phyloP scores from a whole-genome alignment of 2,888 invertebrate species.

The Neoascia interrupta region DNA sequence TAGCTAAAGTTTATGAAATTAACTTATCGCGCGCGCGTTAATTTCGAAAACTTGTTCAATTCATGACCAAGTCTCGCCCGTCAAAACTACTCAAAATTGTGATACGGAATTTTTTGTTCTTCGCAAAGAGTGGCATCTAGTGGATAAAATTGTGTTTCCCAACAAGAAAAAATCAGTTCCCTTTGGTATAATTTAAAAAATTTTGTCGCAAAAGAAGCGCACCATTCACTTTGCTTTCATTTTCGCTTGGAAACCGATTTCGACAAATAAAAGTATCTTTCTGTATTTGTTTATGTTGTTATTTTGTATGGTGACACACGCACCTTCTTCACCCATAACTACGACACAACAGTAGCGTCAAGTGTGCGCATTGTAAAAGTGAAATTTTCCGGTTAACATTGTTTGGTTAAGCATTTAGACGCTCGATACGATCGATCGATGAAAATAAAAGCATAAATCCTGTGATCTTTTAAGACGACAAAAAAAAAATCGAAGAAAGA shows the following conservation, averaged over 20 bases:
- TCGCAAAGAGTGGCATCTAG: background rate
- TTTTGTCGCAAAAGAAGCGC: conserved; percentile 17
- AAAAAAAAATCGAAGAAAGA: background rate
- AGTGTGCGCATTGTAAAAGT: conserved; percentile 45
- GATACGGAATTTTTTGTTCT: background rate
- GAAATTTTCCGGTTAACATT: conserved; percentile 52
- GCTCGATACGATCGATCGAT: background rate
- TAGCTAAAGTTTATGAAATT: no score
- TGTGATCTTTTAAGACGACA: background rate
- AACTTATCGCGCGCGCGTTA: conserved; percentile 6
- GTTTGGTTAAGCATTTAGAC: conserved; percentile 13
- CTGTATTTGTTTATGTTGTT: conserved; percentile 25
- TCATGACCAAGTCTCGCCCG: background rate
- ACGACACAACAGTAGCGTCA: no score
- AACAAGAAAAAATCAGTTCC: background rate
- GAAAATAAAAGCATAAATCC: background rate
- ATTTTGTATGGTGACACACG: conserved; percentile 39
- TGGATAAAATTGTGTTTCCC: conserved; percentile 1
- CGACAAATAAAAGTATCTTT: background rate
- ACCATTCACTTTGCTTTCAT: conserved; percentile 54
- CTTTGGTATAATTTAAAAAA: conserved; percentile 21
- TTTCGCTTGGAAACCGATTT: conserved; percentile 43
- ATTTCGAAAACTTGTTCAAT: background rate
- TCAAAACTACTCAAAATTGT: conserved; percentile 1
- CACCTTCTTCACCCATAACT: background rate